Conservation (phyloP, 2,113 vertebrate genomes). For the Takifugu bimaculatus region DNA sequence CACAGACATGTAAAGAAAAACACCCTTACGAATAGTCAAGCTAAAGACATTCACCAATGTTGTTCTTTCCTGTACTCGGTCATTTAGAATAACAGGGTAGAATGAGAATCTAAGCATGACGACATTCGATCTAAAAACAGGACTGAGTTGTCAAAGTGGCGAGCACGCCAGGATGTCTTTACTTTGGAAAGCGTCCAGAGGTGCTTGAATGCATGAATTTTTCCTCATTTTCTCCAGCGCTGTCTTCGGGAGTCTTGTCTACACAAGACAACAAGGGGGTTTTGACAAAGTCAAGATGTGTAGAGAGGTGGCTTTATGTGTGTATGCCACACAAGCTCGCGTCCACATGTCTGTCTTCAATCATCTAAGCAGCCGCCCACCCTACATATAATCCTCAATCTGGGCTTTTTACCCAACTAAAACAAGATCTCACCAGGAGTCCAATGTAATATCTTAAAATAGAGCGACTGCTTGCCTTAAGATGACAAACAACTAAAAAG, state of each 20-base stretch:
- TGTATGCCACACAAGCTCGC: neutral
- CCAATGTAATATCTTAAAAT: slow-evolving; percentile 39
- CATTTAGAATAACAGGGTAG: slow-evolving; percentile 63
- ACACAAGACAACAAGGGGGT: slow-evolving; percentile 34
- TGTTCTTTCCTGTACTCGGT: slow-evolving; percentile 62
- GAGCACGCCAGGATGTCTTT: slow-evolving; percentile 55
- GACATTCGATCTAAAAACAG: slow-evolving; percentile 64
- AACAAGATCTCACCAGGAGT: slow-evolving; percentile 25
- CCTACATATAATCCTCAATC: slow-evolving; percentile 29
- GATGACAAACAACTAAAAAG: slow-evolving; percentile 23
- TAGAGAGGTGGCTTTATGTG: slow-evolving; percentile 3
- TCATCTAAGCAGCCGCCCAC: slow-evolving; percentile 22
- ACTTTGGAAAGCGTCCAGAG: slow-evolving; percentile 59
- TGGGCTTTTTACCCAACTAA: slow-evolving; percentile 29
- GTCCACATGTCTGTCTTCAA: slow-evolving; percentile 32
- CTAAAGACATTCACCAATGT: slow-evolving; percentile 45
- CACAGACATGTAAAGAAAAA: slow-evolving; percentile 19
- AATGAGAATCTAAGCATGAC: slow-evolving; percentile 60
- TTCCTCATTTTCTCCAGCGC: slow-evolving; percentile 60
- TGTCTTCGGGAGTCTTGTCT: slow-evolving; percentile 39
- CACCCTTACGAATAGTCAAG: slow-evolving; percentile 14
- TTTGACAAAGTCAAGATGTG: slow-evolving; percentile 45
- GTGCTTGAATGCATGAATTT: slow-evolving; percentile 45
- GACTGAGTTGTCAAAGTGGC: slow-evolving; percentile 60
- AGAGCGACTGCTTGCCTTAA: slow-evolving; percentile 20